Base-by-base conservation (phyloP, 2,113 vertebrate species). In the Oxyura jamaicensis region DNA sequence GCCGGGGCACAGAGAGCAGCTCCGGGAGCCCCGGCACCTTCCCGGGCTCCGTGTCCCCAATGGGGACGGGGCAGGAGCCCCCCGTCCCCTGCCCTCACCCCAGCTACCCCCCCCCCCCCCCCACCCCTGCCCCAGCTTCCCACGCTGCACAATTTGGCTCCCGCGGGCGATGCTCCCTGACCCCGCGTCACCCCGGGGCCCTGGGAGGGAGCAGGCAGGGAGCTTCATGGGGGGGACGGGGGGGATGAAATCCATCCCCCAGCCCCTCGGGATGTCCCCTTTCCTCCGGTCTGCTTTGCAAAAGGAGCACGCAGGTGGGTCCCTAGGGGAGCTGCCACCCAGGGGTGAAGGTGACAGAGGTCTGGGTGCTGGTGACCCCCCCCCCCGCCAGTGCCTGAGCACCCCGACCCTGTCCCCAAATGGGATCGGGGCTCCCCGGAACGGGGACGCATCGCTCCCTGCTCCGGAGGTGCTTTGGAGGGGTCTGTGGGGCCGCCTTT, bases 81-180 rank as follows among this genome's bases (percentile, higher is more conserved):
- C 2, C 2, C 21, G 0, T 16, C 5, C 36, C 23, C 23, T 23
- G 8, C 36, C 67, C 44, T 20, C 60, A 6, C 68, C 63, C 22
- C 4, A 2, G 31, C 16, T 31, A 41, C 10, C 19, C 39, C n/a
- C 29, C 44, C 3, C 7, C 36, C 10, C 19, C 39, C n/a, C 29
- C 44, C 3, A 39, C 36, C 36, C 36, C 29, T 17, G 3, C 50
- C 50, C 50, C 50, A 52, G 23, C 25, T 41, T 28, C 62, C 62
- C 62, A 26, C 25, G 8, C 35, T 12, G 36, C 25, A 26, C 23
- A 39, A 63, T 11, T 36, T 25, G 62, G 62, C 62, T 63, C 25
- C 14, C 0, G 3, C 0, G 17, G 18, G 60, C 10, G 44, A 31
- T 4, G 71, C 35, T 62, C 60, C 25, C 60, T 7, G 60, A 39